A percentile compares a stretch with the other conserved stretches of the same genome.
Evolutionary conservation across 2,888 invertebrate genomes (phyloP).

Genomic region (Epistrophella euchroma): DNA sequence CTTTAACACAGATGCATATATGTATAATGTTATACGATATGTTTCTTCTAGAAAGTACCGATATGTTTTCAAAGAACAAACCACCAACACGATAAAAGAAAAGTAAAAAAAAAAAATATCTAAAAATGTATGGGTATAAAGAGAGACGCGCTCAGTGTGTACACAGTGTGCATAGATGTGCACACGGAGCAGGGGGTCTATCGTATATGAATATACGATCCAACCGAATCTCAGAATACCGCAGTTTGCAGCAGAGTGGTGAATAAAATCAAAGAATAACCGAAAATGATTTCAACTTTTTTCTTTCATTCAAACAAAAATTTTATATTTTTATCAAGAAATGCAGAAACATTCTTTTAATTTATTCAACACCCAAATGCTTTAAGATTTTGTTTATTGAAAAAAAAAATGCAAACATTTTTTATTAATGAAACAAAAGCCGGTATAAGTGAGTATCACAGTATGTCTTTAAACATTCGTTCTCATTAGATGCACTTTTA

Average conservation of each 20-base stretch:
- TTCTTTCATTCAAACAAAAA: neutral
- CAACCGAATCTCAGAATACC: conserved; percentile 13
- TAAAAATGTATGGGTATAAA: neutral
- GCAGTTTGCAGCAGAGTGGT: conserved; percentile 45
- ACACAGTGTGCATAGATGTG: neutral
- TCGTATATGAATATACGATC: conserved; percentile 9
- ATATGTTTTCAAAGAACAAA: conserved; percentile 27
- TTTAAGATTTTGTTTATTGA: neutral
- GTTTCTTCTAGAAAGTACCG: conserved; percentile 38
- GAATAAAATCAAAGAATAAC: conserved; percentile 64
- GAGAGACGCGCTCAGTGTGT: neutral
- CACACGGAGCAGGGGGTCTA: conserved; percentile 1
- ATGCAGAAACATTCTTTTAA: neutral
- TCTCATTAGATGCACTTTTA: conserved; percentile 8
- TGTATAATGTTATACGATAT: neutral
- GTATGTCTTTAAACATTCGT: neutral
- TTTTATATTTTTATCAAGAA: neutral
- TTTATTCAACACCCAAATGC: neutral
- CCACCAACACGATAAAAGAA: conserved; percentile 15
- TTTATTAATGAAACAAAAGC: neutral
- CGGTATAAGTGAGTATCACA: neutral
- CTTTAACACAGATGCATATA: neutral
- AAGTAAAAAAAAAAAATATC: neutral
- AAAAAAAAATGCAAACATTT: neutral
- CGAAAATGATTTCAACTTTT: conserved; percentile 47